These are phyloP conservation scores for Zalophus californianus DNA, from an alignment of 2,797 vertebrate genomes.

Conservation along the genomic window DNA sequence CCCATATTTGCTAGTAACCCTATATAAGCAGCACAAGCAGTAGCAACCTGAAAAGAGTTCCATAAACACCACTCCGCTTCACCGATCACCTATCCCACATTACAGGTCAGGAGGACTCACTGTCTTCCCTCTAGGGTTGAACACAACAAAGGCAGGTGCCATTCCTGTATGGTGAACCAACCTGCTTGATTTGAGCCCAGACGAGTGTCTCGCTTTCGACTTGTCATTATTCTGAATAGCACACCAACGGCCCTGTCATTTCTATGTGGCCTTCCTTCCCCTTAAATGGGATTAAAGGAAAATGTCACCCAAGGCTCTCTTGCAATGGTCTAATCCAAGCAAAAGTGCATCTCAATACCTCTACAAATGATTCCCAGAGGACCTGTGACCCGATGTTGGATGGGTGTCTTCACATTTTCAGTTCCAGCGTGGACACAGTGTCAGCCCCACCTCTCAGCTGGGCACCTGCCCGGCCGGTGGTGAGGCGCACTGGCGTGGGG, in stretches of 20 bases:
- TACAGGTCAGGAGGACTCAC: neutral
- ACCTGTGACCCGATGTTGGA: neutral
- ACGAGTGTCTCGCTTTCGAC: neutral
- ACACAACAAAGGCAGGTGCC: neutral
- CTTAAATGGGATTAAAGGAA: neutral
- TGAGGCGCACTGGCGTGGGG: neutral
- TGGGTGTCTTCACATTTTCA: neutral
- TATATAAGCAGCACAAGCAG: neutral
- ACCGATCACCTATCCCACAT: neutral
- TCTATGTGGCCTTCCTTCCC: neutral
- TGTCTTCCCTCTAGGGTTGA: neutral
- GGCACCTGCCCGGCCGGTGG: neutral
- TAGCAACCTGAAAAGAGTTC: neutral
- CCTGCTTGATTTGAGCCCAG: neutral
- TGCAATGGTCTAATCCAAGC: neutral
- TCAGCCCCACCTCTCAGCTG: neutral
- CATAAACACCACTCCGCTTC: neutral
- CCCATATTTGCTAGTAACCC: neutral
- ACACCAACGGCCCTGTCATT: neutral
- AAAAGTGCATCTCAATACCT: neutral
- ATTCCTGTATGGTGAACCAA: accelerated
- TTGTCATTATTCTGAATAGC: neutral
- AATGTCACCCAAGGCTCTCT: neutral
- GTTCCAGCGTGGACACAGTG: neutral
- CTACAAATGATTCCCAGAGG: neutral